Evolutionary conservation across 2,888 invertebrate genomes (phyloP), one percentile per base, ranked within the genome.

Genomic region (Unio delphinus): DNA sequence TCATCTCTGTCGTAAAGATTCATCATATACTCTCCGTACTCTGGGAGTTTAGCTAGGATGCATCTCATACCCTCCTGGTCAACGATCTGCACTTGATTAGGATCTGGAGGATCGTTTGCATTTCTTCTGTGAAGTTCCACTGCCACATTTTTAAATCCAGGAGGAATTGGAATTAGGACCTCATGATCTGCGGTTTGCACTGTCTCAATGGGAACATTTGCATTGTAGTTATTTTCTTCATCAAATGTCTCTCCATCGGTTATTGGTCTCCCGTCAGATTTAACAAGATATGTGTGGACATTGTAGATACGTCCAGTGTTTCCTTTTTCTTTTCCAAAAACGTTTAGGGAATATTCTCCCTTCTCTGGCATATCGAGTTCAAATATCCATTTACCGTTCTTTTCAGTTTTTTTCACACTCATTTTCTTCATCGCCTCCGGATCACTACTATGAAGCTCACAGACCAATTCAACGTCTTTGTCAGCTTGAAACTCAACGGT

Each of bases 331-430:
- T 80, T 78, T 18, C 85, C 86, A 76, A 86, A 88, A 28, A 88
- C 79, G 69, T 88, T 88, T 45, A 87, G 73, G 8, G 87, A 85
- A 72, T 87, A 88, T 74, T 88, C 87, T 0, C 88, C 87, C 23
- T 73, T 68, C 1, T 80, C 79, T 0, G 86, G 86, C 73, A 88
- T 79, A 61, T 86, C 84, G 4, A 87, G 70, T 68, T 87, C 84
- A 70, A 88, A 87, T 7, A 75, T 73, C 81, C 86, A 86, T 55
- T 80, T 76, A 4, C 81, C 82, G 26, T 83, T 83, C 8, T 76
- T 80, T 60, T 81, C 76, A 17, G 70, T 75, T 8, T 80, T 78
- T 17, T 74, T 70, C 7, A 86, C 81, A 7, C 71, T 65, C 74
- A 86, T 83, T 28, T 76, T 73, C 57, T 76, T 80, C 18, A 79